Conservation (phyloP, 2,113 vertebrate species). For the Pan troglodytes region NHGRI_mPanTro3-v2.1_pri NC_072398.2:205208001-205208500, state of each 20-base stretch:
- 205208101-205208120: not conserved
- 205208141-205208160: not conserved
- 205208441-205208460: not conserved
- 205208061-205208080: not conserved
- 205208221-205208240: not conserved
- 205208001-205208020: not conserved
- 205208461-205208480: not conserved
- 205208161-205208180: not conserved
- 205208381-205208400: not conserved
- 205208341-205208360: not conserved
- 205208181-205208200: not conserved
- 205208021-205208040: slow-evolving; percentile 20
- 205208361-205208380: not conserved
- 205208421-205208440: not conserved
- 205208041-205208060: not conserved
- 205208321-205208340: slow-evolving; percentile 22
- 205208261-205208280: not conserved
- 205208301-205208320: not conserved
- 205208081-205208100: not conserved
- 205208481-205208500: not conserved
- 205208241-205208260: slow-evolving; percentile 5
- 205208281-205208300: slow-evolving; percentile 33
- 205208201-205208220: not conserved
- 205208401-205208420: not conserved
- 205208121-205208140: not conserved